Base-by-base conservation (phyloP, 2,113 vertebrate species). In the Clarias batrachus region DNA sequence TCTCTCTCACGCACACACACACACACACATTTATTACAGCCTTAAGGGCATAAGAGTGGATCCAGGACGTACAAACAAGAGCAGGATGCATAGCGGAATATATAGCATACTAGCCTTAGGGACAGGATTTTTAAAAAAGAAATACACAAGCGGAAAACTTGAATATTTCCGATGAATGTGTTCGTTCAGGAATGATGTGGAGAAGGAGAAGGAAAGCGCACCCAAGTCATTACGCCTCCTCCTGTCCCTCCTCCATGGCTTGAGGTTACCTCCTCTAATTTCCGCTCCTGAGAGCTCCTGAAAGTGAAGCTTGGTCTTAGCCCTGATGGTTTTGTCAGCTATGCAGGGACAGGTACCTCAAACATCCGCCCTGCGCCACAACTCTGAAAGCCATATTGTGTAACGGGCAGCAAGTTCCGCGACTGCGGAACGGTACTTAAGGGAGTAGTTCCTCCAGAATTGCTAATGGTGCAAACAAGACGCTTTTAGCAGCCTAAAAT, bases 21-120 rank as follows among this genome's bases (percentile, higher is more conserved):
- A 87, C 63, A 88, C 85, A 86, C 88, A 78, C 25, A 74, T 0
- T 54, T 27, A 77, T 60, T 57, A 79, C 27, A 59, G n/a, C 14
- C 78, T 66, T 21, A 16, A 21, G 62, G 77, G 60, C 25, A 79
- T 23, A 62, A 83, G 6, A 68, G 54, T 66, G 63, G 37, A 48
- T 48, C 81, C 48, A 66, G 60, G 78, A 41, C n/a, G 27, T 25
- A 48, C 54, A 60, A 81, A 76, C 65, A 23, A 76, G 41, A 76
- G 81, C 56, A 48, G 59, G 71, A 77, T 27, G 33, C 33, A 63
- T 54, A 48, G 33, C 59, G 19, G 54, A 37, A 59, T n/a, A 19
- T 37, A 65, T 66, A 48, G 48, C 48, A 48, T 7, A 48, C 48
- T 57, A 78, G 25, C 52, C 83, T 84, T n/a, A 60, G 54, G n/a